Evolutionary conservation across 2,888 invertebrate genomes (phyloP), one percentile per base, ranked within the genome.

Genomic region (Nasonia oneida): DNA sequence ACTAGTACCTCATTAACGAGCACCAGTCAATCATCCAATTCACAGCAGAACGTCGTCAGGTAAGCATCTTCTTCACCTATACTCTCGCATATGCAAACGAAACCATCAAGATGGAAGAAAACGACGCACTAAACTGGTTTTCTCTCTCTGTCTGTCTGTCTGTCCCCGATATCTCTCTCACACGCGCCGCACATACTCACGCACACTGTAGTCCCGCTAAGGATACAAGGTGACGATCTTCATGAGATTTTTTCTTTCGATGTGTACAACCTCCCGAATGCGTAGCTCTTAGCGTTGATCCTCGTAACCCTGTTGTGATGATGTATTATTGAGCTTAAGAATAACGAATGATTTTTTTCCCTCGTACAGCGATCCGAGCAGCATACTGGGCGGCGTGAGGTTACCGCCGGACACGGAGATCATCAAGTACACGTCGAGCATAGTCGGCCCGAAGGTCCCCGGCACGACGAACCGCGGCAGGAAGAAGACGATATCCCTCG

Each of bases 361-460:
- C 14, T 53, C 3, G 2, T 61, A 50, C 94, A 97, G 97, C 94
- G 97, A 97, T 94, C 96, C 97, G 87, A 96, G 97, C 89, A 97
- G 97, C 91, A 96, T 97, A 92, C 94, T 97, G 92, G 97, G 97
- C 87, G 97, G 96, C 61, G 97, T 97, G 77, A 95, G 97, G 87
- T 94, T 98, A 90, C 97, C 97, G 88, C 97, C 97, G 64, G 97
- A 97, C 92, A 98, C 97, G 74, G 97, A 98, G 94, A 97, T 97
- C 88, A 97, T 98, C 92, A 97, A 97, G 94, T 97, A 97, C 93
- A 97, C 97, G 89, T 97, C 97, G 89, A 97, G 97, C 86, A 95
- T 97, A 91, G 96, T 97, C 89, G 97, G 97, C 86, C 97, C 97
- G 84, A 97, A 97, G 95, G 95, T 97, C 88, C 96, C 97, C 18